Base-by-base conservation (phyloP, 2,113 vertebrate genomes). In the Phrynosoma blainvillii region DNA sequence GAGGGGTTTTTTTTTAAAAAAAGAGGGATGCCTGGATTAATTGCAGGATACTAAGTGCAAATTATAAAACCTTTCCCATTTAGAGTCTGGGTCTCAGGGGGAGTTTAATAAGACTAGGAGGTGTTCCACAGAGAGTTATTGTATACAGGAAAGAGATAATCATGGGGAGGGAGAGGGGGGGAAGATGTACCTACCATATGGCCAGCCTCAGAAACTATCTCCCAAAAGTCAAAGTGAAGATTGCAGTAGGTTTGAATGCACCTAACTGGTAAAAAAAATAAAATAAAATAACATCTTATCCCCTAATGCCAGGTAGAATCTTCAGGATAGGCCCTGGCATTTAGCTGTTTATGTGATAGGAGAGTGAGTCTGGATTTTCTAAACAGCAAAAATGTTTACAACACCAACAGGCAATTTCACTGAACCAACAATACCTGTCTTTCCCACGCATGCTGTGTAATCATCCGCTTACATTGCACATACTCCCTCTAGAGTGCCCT, bases 371-470 rank as follows among this genome's bases (percentile, higher is more conserved):
- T 74, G 62, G 70, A 21, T 36, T 30, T 71, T 47, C 62, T 12
- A 47, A 87, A 89, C 86, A 86, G 70, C 73, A 86, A 88, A 83
- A 13, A 65, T 4, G 59, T 79, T 92, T 71, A 88, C 16, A 87
- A 82, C 90, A 81, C 73, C 30, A 13, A 25, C 77, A 79, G 86
- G 36, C 36, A 42, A 71, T 66, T 81, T 88, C 82, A 76, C 66
- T 1, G 0, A 73, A 0, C 71, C 78, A 91, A 84, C 56, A 78
- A 68, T 2, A 0, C 0, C 42, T 30, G 74, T 0, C 0, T 20
- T 86, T 77, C 16, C 4, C 56, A 32, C 81, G 52, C 73, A 83
- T 54, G 8, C 59, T 0, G 11, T 12, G 66, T 66, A 86, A 79
- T 87, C 78, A 78, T 81, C 30, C 12, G 36, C 9, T 71, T 82